Percentiles rank a stretch among this genome's conserved stretches.
These are phyloP conservation scores for Formica exsecta DNA, from an alignment of 1,140 invertebrate genomes.

Conservation along the genomic window DNA sequence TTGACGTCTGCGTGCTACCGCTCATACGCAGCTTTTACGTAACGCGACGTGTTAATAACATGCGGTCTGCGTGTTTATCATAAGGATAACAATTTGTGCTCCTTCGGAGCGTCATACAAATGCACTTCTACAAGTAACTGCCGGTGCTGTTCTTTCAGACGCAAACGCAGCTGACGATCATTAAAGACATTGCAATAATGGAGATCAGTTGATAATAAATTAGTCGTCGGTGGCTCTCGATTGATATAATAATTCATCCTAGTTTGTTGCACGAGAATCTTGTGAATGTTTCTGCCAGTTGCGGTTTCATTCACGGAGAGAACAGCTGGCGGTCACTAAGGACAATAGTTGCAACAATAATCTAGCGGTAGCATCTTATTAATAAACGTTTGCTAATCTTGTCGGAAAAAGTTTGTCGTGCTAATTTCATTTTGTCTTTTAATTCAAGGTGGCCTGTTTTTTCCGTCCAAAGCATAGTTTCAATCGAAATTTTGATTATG, in stretches of 20 bases:
- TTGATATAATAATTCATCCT: constrained; percentile 1
- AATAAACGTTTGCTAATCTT: not conserved
- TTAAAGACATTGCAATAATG: not conserved
- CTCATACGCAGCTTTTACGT: constrained; percentile 6
- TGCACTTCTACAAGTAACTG: not conserved
- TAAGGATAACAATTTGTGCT: not conserved
- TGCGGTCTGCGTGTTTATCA: not conserved
- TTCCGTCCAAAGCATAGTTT: not conserved
- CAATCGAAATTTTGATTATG: constrained; percentile 6
- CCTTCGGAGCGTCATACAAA: constrained; percentile 17
- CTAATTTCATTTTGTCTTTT: not conserved
- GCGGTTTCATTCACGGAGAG: not conserved
- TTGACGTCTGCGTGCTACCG: not conserved
- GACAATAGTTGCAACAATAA: not conserved
- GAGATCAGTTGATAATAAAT: constrained; percentile 1
- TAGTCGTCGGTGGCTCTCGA: not conserved
- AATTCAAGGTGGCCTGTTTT: not conserved
- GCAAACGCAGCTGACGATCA: constrained; percentile 6
- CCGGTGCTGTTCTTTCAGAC: not conserved
- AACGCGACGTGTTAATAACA: constrained; percentile 38
- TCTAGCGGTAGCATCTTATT: not conserved
- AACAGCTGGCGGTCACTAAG: not conserved
- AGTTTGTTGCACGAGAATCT: not conserved
- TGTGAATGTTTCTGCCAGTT: not conserved
- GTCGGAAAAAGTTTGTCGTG: not conserved